These are phyloP conservation scores for Brachyhypopomus gauderio DNA, from an alignment of 2,113 vertebrate species.

Conservation along the genomic window DNA sequence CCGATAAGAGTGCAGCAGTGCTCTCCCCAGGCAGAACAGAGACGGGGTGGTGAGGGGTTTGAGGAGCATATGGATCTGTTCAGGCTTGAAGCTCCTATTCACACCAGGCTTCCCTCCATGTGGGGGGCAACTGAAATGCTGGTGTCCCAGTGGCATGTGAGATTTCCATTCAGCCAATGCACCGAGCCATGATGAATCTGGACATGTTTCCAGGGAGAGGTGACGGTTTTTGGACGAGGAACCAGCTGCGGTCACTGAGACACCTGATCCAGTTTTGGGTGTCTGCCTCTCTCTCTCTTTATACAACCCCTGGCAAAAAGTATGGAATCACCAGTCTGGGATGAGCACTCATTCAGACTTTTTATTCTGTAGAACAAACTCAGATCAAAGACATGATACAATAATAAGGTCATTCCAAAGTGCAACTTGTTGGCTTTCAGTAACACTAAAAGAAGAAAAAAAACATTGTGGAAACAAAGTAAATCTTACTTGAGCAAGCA, in stretches of 20 bases:
- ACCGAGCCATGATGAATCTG: constrained; percentile 27
- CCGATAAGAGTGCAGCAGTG: constrained; percentile 32
- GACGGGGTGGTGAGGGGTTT: not conserved
- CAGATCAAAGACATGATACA: too few relatives aligned
- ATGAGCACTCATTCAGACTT: too few relatives aligned
- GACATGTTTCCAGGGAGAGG: constrained; percentile 18
- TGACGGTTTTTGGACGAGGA: not conserved
- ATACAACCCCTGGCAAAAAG: too few relatives aligned
- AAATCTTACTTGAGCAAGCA: too few relatives aligned
- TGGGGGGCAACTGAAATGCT: not conserved
- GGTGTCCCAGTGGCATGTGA: constrained; percentile 6
- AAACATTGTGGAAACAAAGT: too few relatives aligned
- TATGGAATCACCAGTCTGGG: too few relatives aligned
- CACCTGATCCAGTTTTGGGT: too few relatives aligned
- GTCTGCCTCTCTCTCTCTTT: too few relatives aligned
- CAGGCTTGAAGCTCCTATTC: constrained; percentile 21
- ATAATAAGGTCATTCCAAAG: too few relatives aligned
- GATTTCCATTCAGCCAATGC: constrained; percentile 22
- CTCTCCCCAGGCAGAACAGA: not conserved
- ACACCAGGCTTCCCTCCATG: constrained; percentile 6
- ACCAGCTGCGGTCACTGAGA: not conserved
- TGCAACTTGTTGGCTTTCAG: too few relatives aligned
- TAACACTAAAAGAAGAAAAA: too few relatives aligned
- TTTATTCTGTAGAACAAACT: too few relatives aligned
- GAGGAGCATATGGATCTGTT: constrained; percentile 1